Conservation (phyloP, 1,140 invertebrate genomes). For the Calliphora vicina region DNA sequence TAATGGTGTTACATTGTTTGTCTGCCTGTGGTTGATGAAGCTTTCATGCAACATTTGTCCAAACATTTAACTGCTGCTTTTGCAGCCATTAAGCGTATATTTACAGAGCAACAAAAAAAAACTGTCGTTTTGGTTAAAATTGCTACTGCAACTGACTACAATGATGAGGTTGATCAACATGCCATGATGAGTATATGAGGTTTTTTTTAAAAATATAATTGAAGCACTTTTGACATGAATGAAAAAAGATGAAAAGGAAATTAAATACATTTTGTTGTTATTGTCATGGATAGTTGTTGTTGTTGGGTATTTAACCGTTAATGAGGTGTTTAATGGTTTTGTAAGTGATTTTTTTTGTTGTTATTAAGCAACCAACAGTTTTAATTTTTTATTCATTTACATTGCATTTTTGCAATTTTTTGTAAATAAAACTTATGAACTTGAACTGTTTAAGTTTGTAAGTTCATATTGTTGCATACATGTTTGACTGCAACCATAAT, state of each 20-base stretch:
- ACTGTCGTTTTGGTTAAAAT: too few relatives aligned
- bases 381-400: not conserved
- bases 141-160: not conserved
- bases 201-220: too few relatives aligned
- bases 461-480: not conserved
- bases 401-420: not conserved
- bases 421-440: not conserved
- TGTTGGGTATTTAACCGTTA: slow-evolving; percentile 15
- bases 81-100: too few relatives aligned
- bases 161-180: not conserved
- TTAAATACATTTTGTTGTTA: not conserved
- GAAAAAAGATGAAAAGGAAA: not conserved
- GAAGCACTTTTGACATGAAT: too few relatives aligned
- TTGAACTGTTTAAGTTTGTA: not conserved
- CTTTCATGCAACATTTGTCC: too few relatives aligned
- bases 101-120: too few relatives aligned
- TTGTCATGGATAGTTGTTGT: not conserved
- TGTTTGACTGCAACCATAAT: not conserved
- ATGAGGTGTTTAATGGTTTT: slow-evolving; percentile 30
- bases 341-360: slow-evolving; percentile 31
- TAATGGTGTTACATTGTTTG: not conserved
- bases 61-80: too few relatives aligned
- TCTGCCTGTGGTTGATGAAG: not conserved
- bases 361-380: not conserved
- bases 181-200: not conserved